These are phyloP conservation scores for Crotalus horridus DNA, from an alignment of 2,113 vertebrate genomes.

Conservation along the genomic window DNA sequence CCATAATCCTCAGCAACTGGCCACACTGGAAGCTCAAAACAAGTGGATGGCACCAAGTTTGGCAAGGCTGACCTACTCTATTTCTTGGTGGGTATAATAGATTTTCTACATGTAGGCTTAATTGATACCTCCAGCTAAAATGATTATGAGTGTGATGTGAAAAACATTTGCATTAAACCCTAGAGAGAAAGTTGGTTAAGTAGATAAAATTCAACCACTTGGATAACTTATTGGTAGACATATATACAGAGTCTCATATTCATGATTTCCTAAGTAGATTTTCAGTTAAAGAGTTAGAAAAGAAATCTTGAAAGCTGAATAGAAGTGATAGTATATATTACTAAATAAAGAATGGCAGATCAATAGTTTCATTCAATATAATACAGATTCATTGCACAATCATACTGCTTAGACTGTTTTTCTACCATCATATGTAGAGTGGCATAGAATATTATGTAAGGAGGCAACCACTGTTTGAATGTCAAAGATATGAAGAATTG, in stretches of 20 bases:
- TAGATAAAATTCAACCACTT: background rate
- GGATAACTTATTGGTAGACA: background rate
- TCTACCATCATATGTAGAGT: background rate
- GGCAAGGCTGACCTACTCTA: background rate
- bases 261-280: background rate
- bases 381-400: background rate
- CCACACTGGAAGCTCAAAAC: background rate
- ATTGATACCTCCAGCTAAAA: background rate
- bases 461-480: background rate
- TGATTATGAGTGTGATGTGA: background rate
- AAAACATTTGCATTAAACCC: background rate
- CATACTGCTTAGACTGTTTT: background rate
- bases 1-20: background rate
- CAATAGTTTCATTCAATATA: background rate
- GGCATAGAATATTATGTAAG: background rate
- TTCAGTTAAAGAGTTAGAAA: background rate
- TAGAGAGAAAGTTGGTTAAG: background rate
- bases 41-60: background rate
- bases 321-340: background rate
- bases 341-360: background rate
- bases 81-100: background rate
- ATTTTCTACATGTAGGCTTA: background rate
- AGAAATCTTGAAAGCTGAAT: background rate
- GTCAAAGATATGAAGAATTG: background rate
- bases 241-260: background rate